Evolutionary conservation across 2,113 vertebrate genomes (phyloP).

Genomic region (Chionomys nivalis): DNA sequence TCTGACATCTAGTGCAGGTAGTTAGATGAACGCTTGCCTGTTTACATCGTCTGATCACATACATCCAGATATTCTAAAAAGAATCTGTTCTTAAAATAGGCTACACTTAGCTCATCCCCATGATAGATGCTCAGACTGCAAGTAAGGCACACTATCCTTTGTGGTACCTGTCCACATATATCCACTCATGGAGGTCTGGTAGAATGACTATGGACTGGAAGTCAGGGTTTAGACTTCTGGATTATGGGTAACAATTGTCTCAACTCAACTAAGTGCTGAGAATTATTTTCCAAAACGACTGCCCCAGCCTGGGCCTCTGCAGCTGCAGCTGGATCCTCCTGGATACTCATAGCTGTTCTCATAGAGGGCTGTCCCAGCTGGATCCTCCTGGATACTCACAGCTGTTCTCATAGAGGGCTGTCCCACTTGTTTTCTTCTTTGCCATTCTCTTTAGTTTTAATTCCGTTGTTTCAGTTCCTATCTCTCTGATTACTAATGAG

Average conservation of each 20-base stretch:
- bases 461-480: slow-evolving; percentile 34
- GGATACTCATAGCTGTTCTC: neutral
- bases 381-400: neutral
- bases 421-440: neutral
- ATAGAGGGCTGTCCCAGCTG: too few species aligned
- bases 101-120: neutral
- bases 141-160: neutral
- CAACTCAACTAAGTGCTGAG: neutral
- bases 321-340: neutral
- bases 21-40: neutral
- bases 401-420: neutral
- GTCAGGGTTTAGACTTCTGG: neutral
- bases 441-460: neutral
- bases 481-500: slow-evolving; percentile 34
- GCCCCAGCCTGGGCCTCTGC: fast-evolving
- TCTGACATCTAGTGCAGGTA: neutral
- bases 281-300: neutral
- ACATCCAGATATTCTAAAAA: neutral
- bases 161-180: neutral
- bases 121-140: neutral
- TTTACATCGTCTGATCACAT: neutral
- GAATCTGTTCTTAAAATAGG: neutral
- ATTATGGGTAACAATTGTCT: neutral
- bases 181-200: neutral
- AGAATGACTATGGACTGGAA: neutral